These are phyloP conservation scores for Fistularia commersonii DNA, from an alignment of 2,797 vertebrate species.

Conservation along the genomic window DNA sequence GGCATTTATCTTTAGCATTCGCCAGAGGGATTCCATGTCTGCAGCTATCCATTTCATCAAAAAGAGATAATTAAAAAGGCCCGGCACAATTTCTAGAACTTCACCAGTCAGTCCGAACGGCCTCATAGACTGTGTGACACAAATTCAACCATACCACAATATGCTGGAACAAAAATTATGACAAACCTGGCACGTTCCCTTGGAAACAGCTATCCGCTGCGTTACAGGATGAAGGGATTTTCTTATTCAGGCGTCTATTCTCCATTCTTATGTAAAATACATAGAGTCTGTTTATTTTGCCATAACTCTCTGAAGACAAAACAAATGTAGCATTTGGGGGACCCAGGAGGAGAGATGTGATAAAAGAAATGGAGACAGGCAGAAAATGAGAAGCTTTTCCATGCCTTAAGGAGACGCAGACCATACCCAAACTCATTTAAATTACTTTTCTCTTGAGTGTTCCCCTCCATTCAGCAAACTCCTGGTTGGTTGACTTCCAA, in stretches of 20 bases:
- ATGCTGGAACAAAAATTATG: conserved; percentile 45
- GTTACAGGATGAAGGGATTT: conserved; percentile 6
- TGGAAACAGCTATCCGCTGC: conserved; percentile 58
- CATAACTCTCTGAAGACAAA: conserved; percentile 6
- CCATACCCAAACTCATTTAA: conserved; percentile 39
- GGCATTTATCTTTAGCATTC: background rate
- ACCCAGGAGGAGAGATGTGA: conserved; percentile 5
- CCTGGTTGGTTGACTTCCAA: conserved; percentile 38
- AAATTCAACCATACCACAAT: conserved; percentile 43
- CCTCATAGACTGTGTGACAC: conserved; percentile 17
- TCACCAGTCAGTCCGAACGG: conserved; percentile 17
- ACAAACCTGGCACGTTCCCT: conserved; percentile 47
- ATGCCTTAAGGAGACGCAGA: conserved; percentile 17
- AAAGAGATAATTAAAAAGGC: background rate
- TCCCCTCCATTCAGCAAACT: conserved; percentile 30
- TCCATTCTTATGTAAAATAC: conserved; percentile 24
- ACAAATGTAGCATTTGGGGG: conserved; percentile 5
- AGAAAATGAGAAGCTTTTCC: conserved; percentile 6
- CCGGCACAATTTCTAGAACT: background rate
- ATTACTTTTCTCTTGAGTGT: conserved; percentile 37
- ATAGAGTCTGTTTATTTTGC: conserved; percentile 8
- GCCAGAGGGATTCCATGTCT: background rate
- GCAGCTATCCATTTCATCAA: background rate
- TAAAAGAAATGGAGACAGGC: conserved; percentile 1
- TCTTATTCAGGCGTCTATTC: conserved; percentile 16